These are phyloP conservation scores for Pocillopora meandrina DNA, from an alignment of 92 coral and sea anemone species.

Conservation along the genomic window DNA sequence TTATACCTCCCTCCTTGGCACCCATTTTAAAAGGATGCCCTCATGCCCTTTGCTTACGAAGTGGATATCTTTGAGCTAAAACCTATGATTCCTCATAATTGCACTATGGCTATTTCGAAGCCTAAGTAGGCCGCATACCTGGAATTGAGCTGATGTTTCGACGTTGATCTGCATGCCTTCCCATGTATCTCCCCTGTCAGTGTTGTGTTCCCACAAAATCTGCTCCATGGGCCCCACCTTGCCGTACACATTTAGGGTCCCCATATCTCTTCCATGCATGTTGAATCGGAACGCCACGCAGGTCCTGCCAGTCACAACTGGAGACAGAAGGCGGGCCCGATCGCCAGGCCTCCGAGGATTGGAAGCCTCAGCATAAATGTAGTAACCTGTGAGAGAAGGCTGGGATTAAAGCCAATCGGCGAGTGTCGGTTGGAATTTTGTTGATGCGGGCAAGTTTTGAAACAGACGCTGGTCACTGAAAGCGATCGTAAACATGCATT, in stretches of 20 bases:
- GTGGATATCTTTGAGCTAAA: too few relatives aligned
- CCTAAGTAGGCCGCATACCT: not conserved
- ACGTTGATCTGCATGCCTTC: constrained; percentile 1
- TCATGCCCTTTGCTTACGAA: too few relatives aligned
- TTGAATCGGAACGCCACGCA: constrained; percentile 29
- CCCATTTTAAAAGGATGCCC: too few relatives aligned
- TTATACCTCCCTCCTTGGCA: too few relatives aligned
- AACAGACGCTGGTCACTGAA: too few relatives aligned
- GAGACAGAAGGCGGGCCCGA: constrained; percentile 32
- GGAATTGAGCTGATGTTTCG: constrained; percentile 23
- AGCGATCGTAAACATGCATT: too few relatives aligned
- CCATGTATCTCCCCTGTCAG: constrained; percentile 34
- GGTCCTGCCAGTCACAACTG: constrained; percentile 18
- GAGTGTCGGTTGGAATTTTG: not conserved
- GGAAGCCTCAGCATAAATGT: constrained; percentile 44
- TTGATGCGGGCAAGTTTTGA: too few relatives aligned
- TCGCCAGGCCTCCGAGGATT: constrained; percentile 27
- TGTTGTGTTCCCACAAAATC: not conserved
- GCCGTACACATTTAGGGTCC: constrained; percentile 23
- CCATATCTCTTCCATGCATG: constrained; percentile 42
- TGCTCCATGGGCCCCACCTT: constrained; percentile 13
- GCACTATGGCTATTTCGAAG: too few relatives aligned
- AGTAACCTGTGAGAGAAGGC: constrained; percentile 13
- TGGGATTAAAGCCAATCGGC: not conserved
- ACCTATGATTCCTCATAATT: too few relatives aligned